Evolutionary conservation across 2,797 vertebrate species (phyloP).

Genomic region (Sebastes baramenuke): DNA sequence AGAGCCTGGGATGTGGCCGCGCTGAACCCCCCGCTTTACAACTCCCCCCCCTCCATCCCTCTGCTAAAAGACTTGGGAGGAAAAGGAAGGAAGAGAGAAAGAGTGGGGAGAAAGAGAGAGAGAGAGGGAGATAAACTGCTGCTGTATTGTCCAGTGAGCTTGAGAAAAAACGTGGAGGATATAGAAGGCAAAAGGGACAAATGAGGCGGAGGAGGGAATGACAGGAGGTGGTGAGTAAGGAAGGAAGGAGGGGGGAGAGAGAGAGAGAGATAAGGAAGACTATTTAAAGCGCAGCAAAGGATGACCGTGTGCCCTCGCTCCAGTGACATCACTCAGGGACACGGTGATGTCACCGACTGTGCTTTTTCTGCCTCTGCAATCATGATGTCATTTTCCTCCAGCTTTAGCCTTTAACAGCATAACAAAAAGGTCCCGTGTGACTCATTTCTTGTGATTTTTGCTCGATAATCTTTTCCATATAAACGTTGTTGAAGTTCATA

Average conservation of each 20-base stretch:
- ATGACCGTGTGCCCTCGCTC: conserved; percentile 42
- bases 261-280: conserved; percentile 42
- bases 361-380: background rate
- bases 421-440: conserved; percentile 4
- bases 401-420: background rate
- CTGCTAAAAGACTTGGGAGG: conserved; percentile 37
- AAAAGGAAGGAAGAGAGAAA: conserved; percentile 1
- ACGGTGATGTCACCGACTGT: conserved; percentile 49
- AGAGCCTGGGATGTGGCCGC: conserved; percentile 74
- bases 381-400: conserved; percentile 19
- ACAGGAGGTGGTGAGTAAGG: conserved; percentile 31
- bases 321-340: conserved; percentile 61
- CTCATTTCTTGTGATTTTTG: background rate
- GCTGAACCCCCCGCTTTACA: conserved; percentile 53
- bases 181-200: conserved; percentile 46
- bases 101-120: background rate
- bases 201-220: conserved; percentile 22
- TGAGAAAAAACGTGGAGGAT: conserved; percentile 38
- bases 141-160: conserved; percentile 44
- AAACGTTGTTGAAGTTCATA: no score
- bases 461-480: background rate
- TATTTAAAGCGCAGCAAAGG: conserved; percentile 57
- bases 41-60: background rate
- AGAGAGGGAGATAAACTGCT: conserved; percentile 38
- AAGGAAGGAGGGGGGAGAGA: background rate